Base-by-base conservation (phyloP, 1,140 invertebrate species). In the Pollicipes pollicipes region DNA sequence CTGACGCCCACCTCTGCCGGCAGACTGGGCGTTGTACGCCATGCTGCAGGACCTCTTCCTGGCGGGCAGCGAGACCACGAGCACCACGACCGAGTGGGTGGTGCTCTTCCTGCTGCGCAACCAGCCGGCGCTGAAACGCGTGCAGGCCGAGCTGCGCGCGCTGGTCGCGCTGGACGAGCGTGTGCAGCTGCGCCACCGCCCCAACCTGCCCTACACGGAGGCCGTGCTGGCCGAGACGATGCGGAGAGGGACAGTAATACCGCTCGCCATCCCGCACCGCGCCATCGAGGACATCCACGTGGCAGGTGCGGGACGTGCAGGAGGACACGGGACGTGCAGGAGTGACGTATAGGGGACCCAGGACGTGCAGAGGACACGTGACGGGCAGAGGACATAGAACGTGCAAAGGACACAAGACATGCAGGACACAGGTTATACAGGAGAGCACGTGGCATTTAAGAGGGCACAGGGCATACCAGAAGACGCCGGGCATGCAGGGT, bases 31-130 rank as follows among this genome's bases (percentile, higher is more conserved):
- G 2, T 21, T 58, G 10, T 58, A 58, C 45, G 45, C 45, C 45
- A 58, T 21, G 6, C 45, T 58, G 10, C 45, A 58, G 17, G 72
- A 73, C 45, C 67, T 74, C 30, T 73, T 73, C 68, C 30, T 45
- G 30, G 73, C 73, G 35, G 76, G 76, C n/a, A 77, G 78, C 37
- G 82, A 83, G 70, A 92, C 90, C 0, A 91, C 89, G 0, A 85
- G 87, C 63, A 85, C 83, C 35, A 85, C 87, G 0, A 76, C 93
- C 4, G 84, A 87, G 72, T 89, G 91, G 79, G 82, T 85, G 0
- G 79, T 93, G 37, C 80, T 90, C 37, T 81, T 84, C n/a, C 83
- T 89, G 76, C 77, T 88, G 0, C 77, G 86, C 66, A 78, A 88
- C 72, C 83, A 83, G 70, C 82, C 87, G 29, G 79, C 89, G 1